phyloP scores from a whole-genome alignment of 2,888 invertebrate genomes.

The Vesta saturnalis region DNA sequence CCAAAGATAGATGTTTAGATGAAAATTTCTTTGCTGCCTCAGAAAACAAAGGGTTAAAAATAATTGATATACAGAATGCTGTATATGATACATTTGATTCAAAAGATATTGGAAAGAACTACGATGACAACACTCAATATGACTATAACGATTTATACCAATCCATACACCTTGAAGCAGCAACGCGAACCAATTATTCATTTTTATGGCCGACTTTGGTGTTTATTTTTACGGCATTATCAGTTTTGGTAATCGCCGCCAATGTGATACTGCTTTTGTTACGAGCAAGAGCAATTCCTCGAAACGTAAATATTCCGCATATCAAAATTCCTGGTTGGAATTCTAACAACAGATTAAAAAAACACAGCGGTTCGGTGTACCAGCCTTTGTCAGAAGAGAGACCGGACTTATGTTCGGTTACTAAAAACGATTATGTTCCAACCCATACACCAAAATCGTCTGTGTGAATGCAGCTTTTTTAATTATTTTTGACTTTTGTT shows the following conservation, averaged over 20 bases:
- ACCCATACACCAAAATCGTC: not conserved
- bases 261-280: constrained; percentile 56
- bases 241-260: constrained; percentile 65
- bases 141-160: not conserved
- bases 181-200: constrained; percentile 55
- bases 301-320: constrained; percentile 54
- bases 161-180: constrained; percentile 44
- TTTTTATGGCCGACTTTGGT: constrained; percentile 70
- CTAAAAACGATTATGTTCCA: not conserved
- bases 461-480: not conserved
- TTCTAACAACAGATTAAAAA: constrained; percentile 65
- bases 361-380: constrained; percentile 80
- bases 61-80: constrained; percentile 34
- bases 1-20: constrained; percentile 53
- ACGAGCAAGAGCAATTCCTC: constrained; percentile 53
- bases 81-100: not conserved
- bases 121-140: constrained; percentile 19
- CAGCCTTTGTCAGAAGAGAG: constrained; percentile 81
- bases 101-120: not conserved
- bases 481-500: not conserved
- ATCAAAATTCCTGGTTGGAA: constrained; percentile 58
- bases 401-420: constrained; percentile 2
- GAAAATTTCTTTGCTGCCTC: constrained; percentile 39
- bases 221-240: constrained; percentile 66
- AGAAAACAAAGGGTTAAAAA: constrained; percentile 44